Conservation (phyloP, 2,797 vertebrate genomes). For the Serranus cabrilla region DNA sequence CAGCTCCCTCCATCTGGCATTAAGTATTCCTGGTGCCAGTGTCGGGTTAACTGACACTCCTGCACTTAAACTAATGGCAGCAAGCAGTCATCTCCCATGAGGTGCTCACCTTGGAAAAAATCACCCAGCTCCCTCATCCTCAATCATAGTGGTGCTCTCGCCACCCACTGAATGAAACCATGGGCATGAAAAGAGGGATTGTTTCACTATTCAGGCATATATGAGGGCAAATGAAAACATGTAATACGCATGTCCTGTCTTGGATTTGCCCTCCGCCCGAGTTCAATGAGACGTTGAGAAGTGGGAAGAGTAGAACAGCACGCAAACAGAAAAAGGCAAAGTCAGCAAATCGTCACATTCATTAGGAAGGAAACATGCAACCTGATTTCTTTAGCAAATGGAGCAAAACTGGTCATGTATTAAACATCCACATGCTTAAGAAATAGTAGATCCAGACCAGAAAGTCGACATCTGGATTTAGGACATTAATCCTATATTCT, state of each 20-base stretch:
- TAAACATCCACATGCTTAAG: constrained; percentile 15
- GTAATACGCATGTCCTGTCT: constrained; percentile 80
- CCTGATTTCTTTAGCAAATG: constrained; percentile 35
- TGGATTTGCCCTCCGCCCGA: constrained; percentile 73
- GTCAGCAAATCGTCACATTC: constrained; percentile 67
- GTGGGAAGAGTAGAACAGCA: constrained; percentile 59
- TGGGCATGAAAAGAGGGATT: constrained; percentile 86
- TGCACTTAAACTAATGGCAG: constrained; percentile 86
- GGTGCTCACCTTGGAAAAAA: constrained; percentile 86
- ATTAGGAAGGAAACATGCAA: constrained; percentile 53
- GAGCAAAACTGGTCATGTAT: constrained; percentile 32
- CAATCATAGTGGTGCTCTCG: constrained; percentile 82
- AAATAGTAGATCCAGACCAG: background rate
- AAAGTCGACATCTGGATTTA: background rate
- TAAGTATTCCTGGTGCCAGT: constrained; percentile 83
- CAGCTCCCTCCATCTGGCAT: constrained; percentile 86
- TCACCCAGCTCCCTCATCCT: constrained; percentile 82
- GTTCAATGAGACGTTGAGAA: constrained; percentile 76
- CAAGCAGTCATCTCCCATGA: constrained; percentile 84
- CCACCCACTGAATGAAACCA: constrained; percentile 83
- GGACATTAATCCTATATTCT: background rate
- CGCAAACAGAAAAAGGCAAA: constrained; percentile 59
- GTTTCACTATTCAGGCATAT: constrained; percentile 80
- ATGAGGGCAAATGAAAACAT: constrained; percentile 82
- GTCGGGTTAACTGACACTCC: constrained; percentile 86